Base-by-base conservation (phyloP, 2,888 invertebrate species). In the Macrosiphum euphorbiae region DNA sequence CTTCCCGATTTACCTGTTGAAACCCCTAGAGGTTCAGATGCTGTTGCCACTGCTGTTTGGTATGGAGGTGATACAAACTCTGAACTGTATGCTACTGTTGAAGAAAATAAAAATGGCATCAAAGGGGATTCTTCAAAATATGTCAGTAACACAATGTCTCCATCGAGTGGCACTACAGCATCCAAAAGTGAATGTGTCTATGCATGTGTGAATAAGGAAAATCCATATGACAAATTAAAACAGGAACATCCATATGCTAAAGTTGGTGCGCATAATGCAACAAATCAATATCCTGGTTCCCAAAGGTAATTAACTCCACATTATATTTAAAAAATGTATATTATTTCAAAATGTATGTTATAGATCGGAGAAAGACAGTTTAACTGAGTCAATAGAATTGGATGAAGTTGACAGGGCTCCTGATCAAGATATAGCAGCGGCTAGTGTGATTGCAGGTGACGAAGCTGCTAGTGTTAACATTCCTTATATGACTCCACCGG, bases 401-500 rank as follows among this genome's bases (percentile, higher is more conserved):
- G 90, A 94, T 52, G 94, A n/a, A 61, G 47, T 67, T 61, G 94
- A 94, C 26, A 90, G 94, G 10, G 89, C 55, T 44, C 92, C 94
- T 20, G 52, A 89, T 89, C 94, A 92, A 89, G 94, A 95, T 95
- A 98, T 98, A 95, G 98, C 98, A 55, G 98, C 98, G n/a, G 98
- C 98, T 20, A 97, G 97, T 90, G 98, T 98, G 13, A 98, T 98
- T 95, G 97, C 98, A 94, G 98, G 98, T 28, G 97, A 97, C 95
- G 96, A 98, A 95, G 98, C 98, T 78, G 98, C 98, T 84, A 98
- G 98, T 95, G 98, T 98, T 95, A 98, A 98, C 95, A 96, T 98
- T 95, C 98, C 98, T 1, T 98, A 98, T 96, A 98, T 98, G 97
- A 98, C 98, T 24, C 98, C 98, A 90, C 98, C 97, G 95, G 96